Conservation (phyloP, 1,140 invertebrate genomes). For the Oppia nitens region DNA sequence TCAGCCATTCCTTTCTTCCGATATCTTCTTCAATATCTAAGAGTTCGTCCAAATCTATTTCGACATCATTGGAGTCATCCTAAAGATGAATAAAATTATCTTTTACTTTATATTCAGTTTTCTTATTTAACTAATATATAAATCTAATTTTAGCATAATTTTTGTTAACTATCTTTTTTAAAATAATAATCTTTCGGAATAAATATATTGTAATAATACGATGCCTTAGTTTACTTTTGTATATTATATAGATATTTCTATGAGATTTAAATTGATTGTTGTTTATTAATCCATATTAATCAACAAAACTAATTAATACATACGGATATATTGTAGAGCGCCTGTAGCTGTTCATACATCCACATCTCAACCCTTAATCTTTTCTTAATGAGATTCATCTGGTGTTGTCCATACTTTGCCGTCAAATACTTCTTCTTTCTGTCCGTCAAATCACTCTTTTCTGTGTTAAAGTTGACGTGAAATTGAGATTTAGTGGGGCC, state of each 20-base stretch:
- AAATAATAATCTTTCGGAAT: too few species aligned
- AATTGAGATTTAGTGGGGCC: conserved; percentile 43
- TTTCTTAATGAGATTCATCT: conserved; percentile 90
- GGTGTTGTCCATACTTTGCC: conserved; percentile 87
- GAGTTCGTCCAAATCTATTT: conserved; percentile 81
- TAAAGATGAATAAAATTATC: not conserved
- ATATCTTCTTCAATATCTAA: conserved; percentile 77
- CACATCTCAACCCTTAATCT: conserved; percentile 88
- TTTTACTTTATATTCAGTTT: too few species aligned
- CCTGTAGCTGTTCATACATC: conserved; percentile 84
- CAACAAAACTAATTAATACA: conserved; percentile 27
- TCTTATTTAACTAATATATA: too few species aligned
- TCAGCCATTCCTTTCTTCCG: conserved; percentile 58
- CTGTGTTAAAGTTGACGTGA: conserved; percentile 67
- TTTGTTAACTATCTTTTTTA: too few species aligned
- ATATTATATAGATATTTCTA: too few species aligned
- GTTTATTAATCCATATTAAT: too few species aligned
- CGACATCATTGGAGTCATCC: conserved; percentile 43
- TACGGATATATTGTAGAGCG: conserved; percentile 63
- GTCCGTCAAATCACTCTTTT: conserved; percentile 59
- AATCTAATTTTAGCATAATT: too few species aligned
- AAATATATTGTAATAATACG: too few species aligned
- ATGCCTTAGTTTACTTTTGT: too few species aligned
- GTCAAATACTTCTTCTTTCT: conserved; percentile 69
- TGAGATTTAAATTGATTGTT: too few species aligned